Conservation (phyloP, 2,797 vertebrate genomes). For the Enteromius argenteus region DNA sequence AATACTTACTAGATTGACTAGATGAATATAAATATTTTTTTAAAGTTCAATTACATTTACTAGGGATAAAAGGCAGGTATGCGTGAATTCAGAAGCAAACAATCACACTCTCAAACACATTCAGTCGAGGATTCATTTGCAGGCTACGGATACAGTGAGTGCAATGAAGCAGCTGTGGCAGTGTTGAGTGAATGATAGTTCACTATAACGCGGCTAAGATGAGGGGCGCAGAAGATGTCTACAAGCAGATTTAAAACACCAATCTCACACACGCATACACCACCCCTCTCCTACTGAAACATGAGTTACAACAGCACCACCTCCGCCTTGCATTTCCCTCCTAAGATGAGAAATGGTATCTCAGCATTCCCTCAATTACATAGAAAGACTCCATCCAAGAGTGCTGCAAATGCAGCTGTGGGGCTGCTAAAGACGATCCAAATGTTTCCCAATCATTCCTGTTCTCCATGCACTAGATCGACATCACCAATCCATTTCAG, state of each 20-base stretch:
- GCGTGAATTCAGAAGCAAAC: background rate
- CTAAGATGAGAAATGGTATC: conserved; percentile 42
- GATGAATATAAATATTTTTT: too few species aligned
- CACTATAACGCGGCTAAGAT: conserved; percentile 66
- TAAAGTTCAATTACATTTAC: background rate
- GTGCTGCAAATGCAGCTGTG: background rate
- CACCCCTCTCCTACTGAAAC: conserved; percentile 14
- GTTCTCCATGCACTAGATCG: background rate
- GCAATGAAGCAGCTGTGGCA: conserved; percentile 49
- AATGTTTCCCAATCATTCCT: conserved; percentile 1
- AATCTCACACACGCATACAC: conserved; percentile 43
- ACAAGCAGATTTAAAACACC: conserved; percentile 72
- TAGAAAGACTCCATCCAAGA: background rate
- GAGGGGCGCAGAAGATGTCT: conserved; percentile 65
- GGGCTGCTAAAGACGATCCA: background rate
- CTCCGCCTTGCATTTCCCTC: conserved; percentile 34
- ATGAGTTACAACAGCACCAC: conserved; percentile 38
- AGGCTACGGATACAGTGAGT: conserved; percentile 43
- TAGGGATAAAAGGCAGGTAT: background rate
- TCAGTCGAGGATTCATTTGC: conserved; percentile 31
- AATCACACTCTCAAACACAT: conserved; percentile 37
- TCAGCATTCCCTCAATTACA: conserved; percentile 19
- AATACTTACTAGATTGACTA: background rate
- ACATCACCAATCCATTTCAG: background rate
- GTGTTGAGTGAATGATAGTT: conserved; percentile 71